Evolutionary conservation across 2,113 vertebrate species (phyloP).

Genomic region (Bolborhynchus lineola): DNA sequence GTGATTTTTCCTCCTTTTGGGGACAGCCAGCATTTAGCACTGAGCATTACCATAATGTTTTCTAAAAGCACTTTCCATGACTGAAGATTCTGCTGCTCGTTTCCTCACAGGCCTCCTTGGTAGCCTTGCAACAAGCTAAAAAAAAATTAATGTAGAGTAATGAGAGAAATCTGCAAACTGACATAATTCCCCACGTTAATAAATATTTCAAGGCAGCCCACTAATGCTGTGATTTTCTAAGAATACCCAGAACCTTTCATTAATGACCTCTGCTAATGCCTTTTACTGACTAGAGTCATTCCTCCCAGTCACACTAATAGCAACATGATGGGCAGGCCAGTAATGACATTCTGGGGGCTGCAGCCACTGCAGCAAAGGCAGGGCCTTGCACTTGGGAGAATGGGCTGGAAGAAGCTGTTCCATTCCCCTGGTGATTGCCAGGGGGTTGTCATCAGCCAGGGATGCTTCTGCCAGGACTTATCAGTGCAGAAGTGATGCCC

Average conservation of each 20-base stretch:
- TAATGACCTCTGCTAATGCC: constrained; percentile 53
- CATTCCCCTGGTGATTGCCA: accelerated
- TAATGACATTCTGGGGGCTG: background rate
- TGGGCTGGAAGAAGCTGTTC: accelerated
- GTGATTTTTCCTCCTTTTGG: background rate
- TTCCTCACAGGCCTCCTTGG: background rate
- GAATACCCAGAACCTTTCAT: constrained; percentile 44
- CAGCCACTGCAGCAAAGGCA: background rate
- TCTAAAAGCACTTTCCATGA: constrained; percentile 41
- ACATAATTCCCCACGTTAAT: background rate
- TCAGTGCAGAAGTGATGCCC: accelerated
- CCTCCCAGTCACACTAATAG: background rate
- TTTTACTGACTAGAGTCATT: background rate
- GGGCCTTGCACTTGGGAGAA: accelerated
- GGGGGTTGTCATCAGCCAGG: accelerated
- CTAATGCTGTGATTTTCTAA: constrained; percentile 59
- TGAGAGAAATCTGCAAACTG: constrained; percentile 32
- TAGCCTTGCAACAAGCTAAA: background rate
- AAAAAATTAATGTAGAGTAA: background rate
- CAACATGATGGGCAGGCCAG: background rate
- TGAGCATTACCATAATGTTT: constrained; percentile 36
- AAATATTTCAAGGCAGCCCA: constrained; percentile 61
- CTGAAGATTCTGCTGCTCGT: constrained; percentile 10
- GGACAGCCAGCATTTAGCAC: background rate
- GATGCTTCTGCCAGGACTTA: background rate